Base-by-base conservation (phyloP, 2,888 invertebrate species). In the Microdon myrmicae region DNA sequence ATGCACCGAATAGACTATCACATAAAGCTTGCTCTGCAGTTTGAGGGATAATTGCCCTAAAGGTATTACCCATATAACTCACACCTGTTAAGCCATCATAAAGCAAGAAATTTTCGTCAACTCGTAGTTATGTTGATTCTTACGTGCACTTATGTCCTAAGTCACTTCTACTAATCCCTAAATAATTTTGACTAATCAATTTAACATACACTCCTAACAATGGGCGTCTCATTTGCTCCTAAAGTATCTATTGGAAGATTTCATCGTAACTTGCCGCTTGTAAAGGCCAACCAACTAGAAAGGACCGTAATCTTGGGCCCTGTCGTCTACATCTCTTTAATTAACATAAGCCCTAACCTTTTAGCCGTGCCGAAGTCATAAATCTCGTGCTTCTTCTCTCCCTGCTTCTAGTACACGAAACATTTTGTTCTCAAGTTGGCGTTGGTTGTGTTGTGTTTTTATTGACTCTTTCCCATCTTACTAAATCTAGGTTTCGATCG, bases 251-350 rank as follows among this genome's bases (percentile, higher is more conserved):
- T 6, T 12, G 10, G 2, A 7, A 10, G 12, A 9, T 16, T 25
- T 17, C 25, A 16, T 44, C 19, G 29, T 23, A 53, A 54, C 53
- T 31, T 43, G 53, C 37, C 43, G 53, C 39, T 47, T 45, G 3
- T 7, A 5, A 48, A 16, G 14, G 32, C 12, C 3, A 14, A 32
- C 12, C n/a, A 32, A 43, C 20, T 26, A 19, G 22, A 34, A 31
- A 26, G 26, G 25, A 47, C 13, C 19, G 3, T n/a, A n/a, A n/a
- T n/a, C n/a, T n/a, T n/a, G 10, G 8, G 25, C 31, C 39, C 45
- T 56, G 56, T 64, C 61, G 56, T 56, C 61, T 51, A 56, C 51
- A 45, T 56, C 51, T 64, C 37, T 41, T 51, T 58, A 64, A 58
- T 64, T 64, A 64, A 14, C 64, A 64, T 64, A 64, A 58, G 47